Conservation (phyloP, 1,140 invertebrate genomes). For the Zaprionus vittiger region DNA sequence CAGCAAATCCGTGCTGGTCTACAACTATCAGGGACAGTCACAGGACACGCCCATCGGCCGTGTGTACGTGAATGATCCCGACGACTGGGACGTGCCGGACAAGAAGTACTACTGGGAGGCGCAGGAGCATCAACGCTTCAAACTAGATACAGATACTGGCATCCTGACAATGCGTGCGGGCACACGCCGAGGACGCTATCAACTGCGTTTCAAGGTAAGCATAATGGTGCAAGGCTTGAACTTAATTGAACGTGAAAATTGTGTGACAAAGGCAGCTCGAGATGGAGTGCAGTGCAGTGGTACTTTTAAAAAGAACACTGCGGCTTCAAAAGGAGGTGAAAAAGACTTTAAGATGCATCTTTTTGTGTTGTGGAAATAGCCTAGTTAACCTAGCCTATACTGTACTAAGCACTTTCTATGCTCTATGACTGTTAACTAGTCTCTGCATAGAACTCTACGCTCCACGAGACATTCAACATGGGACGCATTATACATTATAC, state of each 20-base stretch:
- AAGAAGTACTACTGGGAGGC: constrained; percentile 88
- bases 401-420: too few species aligned
- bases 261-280: background rate
- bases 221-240: background rate
- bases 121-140: constrained; percentile 86
- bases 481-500: too few species aligned
- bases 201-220: constrained; percentile 86
- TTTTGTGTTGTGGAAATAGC: too few species aligned
- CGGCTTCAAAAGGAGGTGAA: background rate
- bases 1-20: constrained; percentile 89
- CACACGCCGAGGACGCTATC: constrained; percentile 86
- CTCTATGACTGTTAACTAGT: too few species aligned
- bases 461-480: too few species aligned
- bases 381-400: too few species aligned
- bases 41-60: constrained; percentile 88
- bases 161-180: constrained; percentile 88
- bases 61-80: constrained; percentile 89
- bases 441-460: too few species aligned
- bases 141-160: constrained; percentile 87
- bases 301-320: background rate
- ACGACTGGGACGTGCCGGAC: constrained; percentile 90
- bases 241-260: background rate
- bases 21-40: constrained; percentile 88
- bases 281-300: background rate
- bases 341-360: background rate